A percentile compares a stretch with the other conserved stretches of the same genome.
Evolutionary conservation across 2,888 invertebrate genomes (phyloP).

Genomic region (Megastigmus dorsalis): DNA sequence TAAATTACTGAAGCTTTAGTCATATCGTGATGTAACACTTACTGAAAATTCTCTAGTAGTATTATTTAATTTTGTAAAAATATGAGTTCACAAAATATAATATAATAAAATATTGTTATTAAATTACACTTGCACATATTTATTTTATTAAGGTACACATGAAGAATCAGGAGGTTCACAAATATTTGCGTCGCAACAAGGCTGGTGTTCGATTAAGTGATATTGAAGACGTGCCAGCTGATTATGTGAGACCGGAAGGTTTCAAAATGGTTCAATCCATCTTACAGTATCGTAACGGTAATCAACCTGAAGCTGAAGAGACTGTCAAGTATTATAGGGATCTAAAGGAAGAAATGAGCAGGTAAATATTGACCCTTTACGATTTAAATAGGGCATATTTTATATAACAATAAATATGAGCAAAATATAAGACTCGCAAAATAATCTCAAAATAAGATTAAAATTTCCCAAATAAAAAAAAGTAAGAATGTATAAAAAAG

Average conservation of each 20-base stretch:
- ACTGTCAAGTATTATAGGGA: conserved; percentile 70
- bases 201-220: conserved; percentile 77
- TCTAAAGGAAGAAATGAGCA: conserved; percentile 74
- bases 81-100: no score
- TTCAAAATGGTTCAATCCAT: conserved; percentile 79
- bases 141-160: conserved; percentile 84
- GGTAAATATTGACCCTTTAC: conserved; percentile 67
- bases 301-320: conserved; percentile 68
- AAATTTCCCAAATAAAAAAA: no score
- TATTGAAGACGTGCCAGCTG: conserved; percentile 77
- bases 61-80: no score
- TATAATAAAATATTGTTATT: no score
- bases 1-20: no score
- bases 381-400: background rate
- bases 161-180: conserved; percentile 81
- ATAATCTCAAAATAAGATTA: no score
- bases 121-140: no score
- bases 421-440: no score
- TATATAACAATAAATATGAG: background rate
- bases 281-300: conserved; percentile 69
- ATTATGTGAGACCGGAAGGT: conserved; percentile 80
- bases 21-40: no score
- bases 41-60: no score
- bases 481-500: conserved; percentile 54
- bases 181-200: conserved; percentile 80